Percentiles rank a stretch among this genome's conserved stretches.
Evolutionary conservation across 1,140 invertebrate genomes (phyloP).

Genomic region (Polypedilum pembai): DNA sequence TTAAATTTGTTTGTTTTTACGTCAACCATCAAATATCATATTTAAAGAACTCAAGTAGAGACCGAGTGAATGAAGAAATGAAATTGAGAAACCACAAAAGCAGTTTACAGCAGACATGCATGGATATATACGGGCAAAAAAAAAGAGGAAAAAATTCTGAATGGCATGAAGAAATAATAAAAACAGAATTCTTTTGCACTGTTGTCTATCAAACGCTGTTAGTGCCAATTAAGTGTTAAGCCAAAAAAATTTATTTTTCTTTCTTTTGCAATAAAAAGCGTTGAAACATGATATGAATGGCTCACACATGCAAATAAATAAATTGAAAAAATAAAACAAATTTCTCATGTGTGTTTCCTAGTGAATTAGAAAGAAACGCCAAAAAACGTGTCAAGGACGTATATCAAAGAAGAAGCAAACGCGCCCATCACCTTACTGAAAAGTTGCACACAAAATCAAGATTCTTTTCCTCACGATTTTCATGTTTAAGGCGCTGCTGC

Average conservation of each 20-base stretch:
- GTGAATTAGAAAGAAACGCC: neutral
- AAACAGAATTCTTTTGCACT: neutral
- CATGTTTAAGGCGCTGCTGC: neutral
- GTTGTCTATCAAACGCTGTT: constrained; percentile 10
- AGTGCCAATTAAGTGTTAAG: constrained; percentile 11
- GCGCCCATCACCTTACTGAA: neutral
- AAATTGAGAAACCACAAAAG: no score
- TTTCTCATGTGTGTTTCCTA: neutral
- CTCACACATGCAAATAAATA: neutral
- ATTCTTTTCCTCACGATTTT: neutral
- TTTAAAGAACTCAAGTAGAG: no score
- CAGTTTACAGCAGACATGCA: no score
- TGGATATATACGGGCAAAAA: no score
- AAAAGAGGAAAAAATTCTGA: no score
- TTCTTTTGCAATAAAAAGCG: neutral
- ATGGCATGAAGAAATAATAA: neutral
- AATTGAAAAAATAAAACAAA: neutral
- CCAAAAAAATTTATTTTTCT: neutral
- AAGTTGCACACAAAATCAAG: neutral
- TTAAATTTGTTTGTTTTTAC: no score
- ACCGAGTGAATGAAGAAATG: no score
- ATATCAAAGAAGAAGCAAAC: neutral
- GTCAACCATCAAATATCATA: no score
- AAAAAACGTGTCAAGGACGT: constrained; percentile 21
- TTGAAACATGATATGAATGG: neutral